Evolutionary conservation across 1,140 invertebrate genomes (phyloP), one percentile per base, ranked within the genome.

Genomic region (Achatina immaculata): DNA sequence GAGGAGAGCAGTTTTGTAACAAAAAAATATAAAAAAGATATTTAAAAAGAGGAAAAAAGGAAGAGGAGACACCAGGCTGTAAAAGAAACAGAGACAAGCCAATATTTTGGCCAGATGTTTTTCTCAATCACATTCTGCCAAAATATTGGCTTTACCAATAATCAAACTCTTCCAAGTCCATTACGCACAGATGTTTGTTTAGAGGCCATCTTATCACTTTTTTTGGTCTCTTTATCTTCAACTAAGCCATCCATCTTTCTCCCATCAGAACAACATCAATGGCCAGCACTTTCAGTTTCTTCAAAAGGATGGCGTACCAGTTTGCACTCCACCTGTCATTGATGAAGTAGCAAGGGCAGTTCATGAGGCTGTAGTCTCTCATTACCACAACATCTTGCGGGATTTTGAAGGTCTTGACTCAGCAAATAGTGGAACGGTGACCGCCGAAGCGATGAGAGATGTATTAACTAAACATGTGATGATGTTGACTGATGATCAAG

Each of bases 401-500:
- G 84, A 85, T 11, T 89, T 90, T 40, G 81, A 68, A 21, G 89
- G 88, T 38, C 66, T 86, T 6, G 90, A 90, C 74, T 90, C 86
- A 82, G 90, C 89, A 66, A 86, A 86, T n/a, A 87, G 90, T 66
- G 89, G 89, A 0, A 88, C 88, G 11, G 85, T 90, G 34, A 83
- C 86, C 3, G 86, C 86, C 55, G 89, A 90, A 9, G 88, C 89
- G 72, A 90, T 90, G 62, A 84, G 83, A 58, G 79, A 85, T 45
- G 76, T 89, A 14, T 38, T 90, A 24, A 82, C 86, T 78, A 87
- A 87, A 48, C 81, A 86, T 45, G 42, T 86, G 19, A 85, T 90
- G 72, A 83, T 87, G 62, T 68, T 89, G 7, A 86, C 84, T n/a
- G 86, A 90, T 86, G 88, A 90, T 62, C 88, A 90, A 87, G 89